Base-by-base conservation (phyloP, 2,113 vertebrate genomes). In the Scartelaos histophorus region DNA sequence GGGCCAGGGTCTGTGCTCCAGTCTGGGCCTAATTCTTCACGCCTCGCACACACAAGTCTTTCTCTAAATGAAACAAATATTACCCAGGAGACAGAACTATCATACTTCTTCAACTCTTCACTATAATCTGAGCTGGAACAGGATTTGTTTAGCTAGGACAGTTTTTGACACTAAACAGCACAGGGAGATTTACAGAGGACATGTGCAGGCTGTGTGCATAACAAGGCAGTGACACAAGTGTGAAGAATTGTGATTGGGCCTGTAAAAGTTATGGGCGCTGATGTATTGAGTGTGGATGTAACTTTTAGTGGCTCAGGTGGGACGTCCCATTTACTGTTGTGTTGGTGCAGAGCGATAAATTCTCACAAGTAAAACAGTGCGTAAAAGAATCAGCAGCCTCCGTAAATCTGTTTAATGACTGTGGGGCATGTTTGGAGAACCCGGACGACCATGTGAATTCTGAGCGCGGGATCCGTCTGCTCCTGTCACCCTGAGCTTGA, bases 11-110 rank as follows among this genome's bases (percentile, higher is more conserved):
- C 83, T 58, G 69, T 61, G 51, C 77, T 57, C 4, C 66, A 78
- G 80, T 80, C 91, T 85, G 80, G 87, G 88, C 47, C 69, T 75
- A 64, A 84, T 89, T 89, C 75, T 88, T 87, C 81, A 86, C 76
- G 82, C 82, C 84, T 82, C 43, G 78, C 84, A 85, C 77, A 82
- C 84, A 74, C 38, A 69, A 87, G 67, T 70, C 25, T 69, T 75
- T 76, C 76, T 87, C 82, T 74, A 66, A 67, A 70, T 84, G 83
- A 85, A 87, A 87, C 86, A 80, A 86, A 79, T 64, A 81, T 81
- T 71, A 17, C 89, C 82, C 80, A 9, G 64, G 78, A 88, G 81
- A 85, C 78, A 78, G 77, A 73, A 66, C 56, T 35, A 43, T 21
- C 7, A 54, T 21, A 54, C 51, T 54, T 54, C 51, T 54, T 7